Evolutionary conservation across 2,797 vertebrate genomes (phyloP).

Genomic region (Ctenopoma multispine): DNA sequence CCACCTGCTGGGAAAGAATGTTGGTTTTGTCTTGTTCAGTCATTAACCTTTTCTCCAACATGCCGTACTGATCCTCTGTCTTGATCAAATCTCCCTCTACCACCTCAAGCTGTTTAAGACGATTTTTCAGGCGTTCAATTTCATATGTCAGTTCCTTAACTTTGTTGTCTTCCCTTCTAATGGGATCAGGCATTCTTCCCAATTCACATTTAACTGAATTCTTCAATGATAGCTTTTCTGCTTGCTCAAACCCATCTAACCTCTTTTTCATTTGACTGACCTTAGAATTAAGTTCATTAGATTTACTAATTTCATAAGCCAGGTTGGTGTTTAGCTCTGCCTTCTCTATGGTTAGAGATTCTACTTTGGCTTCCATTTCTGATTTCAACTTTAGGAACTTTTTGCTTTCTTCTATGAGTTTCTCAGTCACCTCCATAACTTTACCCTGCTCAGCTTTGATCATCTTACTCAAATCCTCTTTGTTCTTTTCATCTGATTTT

Average conservation of each 20-base stretch:
- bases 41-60: slow-evolving; percentile 93
- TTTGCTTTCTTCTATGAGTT: slow-evolving; percentile 98
- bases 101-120: slow-evolving; percentile 94
- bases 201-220: slow-evolving; percentile 82
- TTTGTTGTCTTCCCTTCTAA: slow-evolving; percentile 88
- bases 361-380: slow-evolving; percentile 96
- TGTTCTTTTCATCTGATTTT: slow-evolving; percentile 93
- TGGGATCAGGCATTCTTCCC: slow-evolving; percentile 71
- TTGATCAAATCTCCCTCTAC: slow-evolving; percentile 97
- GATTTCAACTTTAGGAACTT: slow-evolving; percentile 95
- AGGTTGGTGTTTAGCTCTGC: slow-evolving; percentile 89
- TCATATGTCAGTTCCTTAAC: slow-evolving; percentile 92
- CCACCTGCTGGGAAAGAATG: slow-evolving; percentile 92
- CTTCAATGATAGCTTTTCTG: slow-evolving; percentile 85
- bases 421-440: slow-evolving; percentile 97
- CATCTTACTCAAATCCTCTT: slow-evolving; percentile 89
- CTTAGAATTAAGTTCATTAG: slow-evolving; percentile 88
- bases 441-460: slow-evolving; percentile 94
- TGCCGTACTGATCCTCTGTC: slow-evolving; percentile 96
- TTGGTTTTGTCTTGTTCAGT: slow-evolving; percentile 96
- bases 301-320: slow-evolving; percentile 88
- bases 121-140: slow-evolving; percentile 93
- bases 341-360: slow-evolving; percentile 88
- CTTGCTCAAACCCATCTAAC: slow-evolving; percentile 90
- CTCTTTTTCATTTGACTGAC: slow-evolving; percentile 90